Evolutionary conservation across 2,888 invertebrate genomes (phyloP).

Genomic region (Diadegma fenestrale): DNA sequence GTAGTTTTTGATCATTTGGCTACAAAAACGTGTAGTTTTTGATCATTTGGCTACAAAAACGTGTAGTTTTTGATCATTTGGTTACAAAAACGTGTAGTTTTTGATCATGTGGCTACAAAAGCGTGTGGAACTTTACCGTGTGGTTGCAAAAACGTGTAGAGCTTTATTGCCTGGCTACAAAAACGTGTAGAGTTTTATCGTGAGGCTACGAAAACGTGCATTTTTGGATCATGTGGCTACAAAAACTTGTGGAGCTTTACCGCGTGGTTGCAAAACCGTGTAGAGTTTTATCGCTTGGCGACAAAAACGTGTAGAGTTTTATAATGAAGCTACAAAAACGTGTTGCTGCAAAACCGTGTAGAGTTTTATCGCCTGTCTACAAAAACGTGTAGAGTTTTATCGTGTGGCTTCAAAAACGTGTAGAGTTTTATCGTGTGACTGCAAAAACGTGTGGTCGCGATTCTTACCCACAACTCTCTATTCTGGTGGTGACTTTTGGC

Average conservation of each 20-base stretch:
- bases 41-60: neutral
- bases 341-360: neutral
- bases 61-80: neutral
- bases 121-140: neutral
- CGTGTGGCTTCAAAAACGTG: neutral
- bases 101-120: neutral
- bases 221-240: too few species aligned
- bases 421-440: neutral
- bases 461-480: conserved; percentile 82
- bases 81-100: neutral
- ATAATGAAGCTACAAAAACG: neutral
- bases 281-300: neutral
- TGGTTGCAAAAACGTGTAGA: neutral
- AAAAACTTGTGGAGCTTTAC: neutral
- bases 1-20: neutral
- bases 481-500: conserved; percentile 74
- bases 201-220: neutral
- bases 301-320: neutral
- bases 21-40: too few species aligned
- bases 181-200: neutral
- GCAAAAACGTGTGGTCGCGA: neutral
- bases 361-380: neutral
- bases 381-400: neutral
- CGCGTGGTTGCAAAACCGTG: neutral
- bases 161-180: neutral